These are phyloP conservation scores for Heliconius cydno DNA, from an alignment of 2,888 invertebrate species.

Conservation along the genomic window DNA sequence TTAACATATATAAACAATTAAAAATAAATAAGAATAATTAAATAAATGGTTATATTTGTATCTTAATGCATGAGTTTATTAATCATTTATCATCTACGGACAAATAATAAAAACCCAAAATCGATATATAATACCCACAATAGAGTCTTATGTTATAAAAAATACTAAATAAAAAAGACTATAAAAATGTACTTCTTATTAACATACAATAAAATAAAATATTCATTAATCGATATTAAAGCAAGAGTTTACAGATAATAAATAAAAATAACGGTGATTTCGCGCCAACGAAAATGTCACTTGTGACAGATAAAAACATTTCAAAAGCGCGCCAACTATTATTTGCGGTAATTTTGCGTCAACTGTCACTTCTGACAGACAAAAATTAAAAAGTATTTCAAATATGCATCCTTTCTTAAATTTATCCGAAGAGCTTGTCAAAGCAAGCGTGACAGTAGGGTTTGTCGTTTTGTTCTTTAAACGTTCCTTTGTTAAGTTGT, in stretches of 20 bases:
- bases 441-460: constrained; percentile 99
- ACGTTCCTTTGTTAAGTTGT: constrained; percentile 99
- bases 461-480: constrained; percentile 99
- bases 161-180: not conserved
- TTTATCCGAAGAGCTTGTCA: constrained; percentile 96
- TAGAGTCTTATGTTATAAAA: not conserved
- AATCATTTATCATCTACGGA: constrained; percentile 18
- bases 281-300: not conserved
- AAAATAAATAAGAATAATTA: not conserved
- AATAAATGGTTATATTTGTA: constrained; percentile 3
- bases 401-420: constrained; percentile 49
- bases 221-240: constrained; percentile 14
- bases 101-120: constrained; percentile 8
- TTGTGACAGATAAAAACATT: constrained; percentile 9
- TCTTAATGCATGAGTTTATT: not conserved
- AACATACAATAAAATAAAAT: constrained; percentile 20
- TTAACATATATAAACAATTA: not conserved
- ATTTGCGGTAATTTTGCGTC: constrained; percentile 5
- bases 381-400: constrained; percentile 2
- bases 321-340: constrained; percentile 49
- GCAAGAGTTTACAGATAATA: constrained; percentile 16
- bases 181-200: constrained; percentile 4
- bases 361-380: constrained; percentile 10
- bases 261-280: constrained; percentile 18
- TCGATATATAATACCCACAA: not conserved